Base-by-base conservation (phyloP, 2,888 invertebrate genomes). In the Nomada fucata region DNA sequence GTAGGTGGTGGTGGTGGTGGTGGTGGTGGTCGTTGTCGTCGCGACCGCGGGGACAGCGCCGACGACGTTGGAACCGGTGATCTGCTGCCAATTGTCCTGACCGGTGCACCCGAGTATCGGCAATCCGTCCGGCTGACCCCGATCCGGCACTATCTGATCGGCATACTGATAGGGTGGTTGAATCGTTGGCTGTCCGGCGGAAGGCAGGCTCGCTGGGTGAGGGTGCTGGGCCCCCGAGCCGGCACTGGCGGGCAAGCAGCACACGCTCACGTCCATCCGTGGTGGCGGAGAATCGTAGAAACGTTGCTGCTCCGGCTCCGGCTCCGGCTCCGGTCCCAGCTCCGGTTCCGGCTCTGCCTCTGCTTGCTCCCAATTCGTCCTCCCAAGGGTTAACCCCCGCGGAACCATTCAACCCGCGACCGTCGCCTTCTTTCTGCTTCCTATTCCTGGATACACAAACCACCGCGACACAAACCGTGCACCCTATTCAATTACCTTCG, bases 191-290 rank as follows among this genome's bases (percentile, higher is more conserved):
- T 92, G 92, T 81, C 91, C 91, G 63, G 85, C 89, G 76, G 90
- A 85, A 78, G 91, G 90, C 79, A 90, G 84, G 81, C 84, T 90
- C 57, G 85, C 89, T 82, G 90, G 86, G 88, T 91, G 90, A 85
- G 88, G 92, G 88, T 92, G 92, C 89, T 93, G 93, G 86, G 91
- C 92, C 91, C 92, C 93, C 91, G 93, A 89, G 91, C 91, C 92
- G 91, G 91, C 92, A 89, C 88, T 91, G 86, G 91, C 91, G 86
- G 92, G 92, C 91, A 93, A 87, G 82, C 93, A 93, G 88, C 93
- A 93, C 91, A 93, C 92, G 92, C 93, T 93, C 90, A 91, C 92
- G 91, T 93, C 93, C 93, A 93, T 93, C 91, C 93, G 93, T 89
- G 91, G 92, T 89, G 92, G 91, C 90, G 91, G 91, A 90, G 91